Evolutionary conservation across 2,797 vertebrate genomes (phyloP), one percentile per base, ranked within the genome.

Genomic region (Etheostoma nigrum): DNA sequence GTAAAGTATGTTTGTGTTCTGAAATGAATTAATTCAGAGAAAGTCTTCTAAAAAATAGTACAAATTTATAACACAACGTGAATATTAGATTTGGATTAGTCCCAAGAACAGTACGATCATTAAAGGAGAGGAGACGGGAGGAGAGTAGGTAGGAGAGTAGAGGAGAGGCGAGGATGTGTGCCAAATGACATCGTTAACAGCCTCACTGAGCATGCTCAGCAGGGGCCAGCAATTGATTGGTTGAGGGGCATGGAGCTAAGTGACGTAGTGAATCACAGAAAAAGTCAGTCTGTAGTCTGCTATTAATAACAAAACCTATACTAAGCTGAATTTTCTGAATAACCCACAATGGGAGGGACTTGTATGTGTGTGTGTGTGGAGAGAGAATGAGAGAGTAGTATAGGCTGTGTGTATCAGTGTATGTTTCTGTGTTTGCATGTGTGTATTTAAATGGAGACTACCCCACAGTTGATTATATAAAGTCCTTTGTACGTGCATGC

Each of bases 401-500:
- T 44, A 5, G 45, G 12, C 7, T 33, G 67, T 72, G 63, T 67
- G 42, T 59, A 21, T 74, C 21, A 63, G 62, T 73, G 62, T 27
- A 5, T 67, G 65, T 74, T 48, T 60, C 6, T 13, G 8, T 57
- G 48, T 48, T 23, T 66, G 23, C 9, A 33, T 45, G 51, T 70
- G 40, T 60, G 71, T 45, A 65, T 84, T 60, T 82, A 70, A 70
- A 77, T 71, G 65, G 48, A 77, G 54, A 72, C 77, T 84, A 76
- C 82, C 78, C 79, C 76, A 75, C 42, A 61, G 72, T 72, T 67
- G 80, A 85, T 94, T 93, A 91, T 82, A 88, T 93, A 93, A 92
- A 78, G 40, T 66, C 70, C 85, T 86, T 67, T 57, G 63, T 93
- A 92, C 91, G 89, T 94, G 94, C 88, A 0, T 58, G 80, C 19